Percentiles rank a stretch among this genome's conserved stretches.
phyloP scores from a whole-genome alignment of 1,140 invertebrate species.

The Sycophila sp. region DNA sequence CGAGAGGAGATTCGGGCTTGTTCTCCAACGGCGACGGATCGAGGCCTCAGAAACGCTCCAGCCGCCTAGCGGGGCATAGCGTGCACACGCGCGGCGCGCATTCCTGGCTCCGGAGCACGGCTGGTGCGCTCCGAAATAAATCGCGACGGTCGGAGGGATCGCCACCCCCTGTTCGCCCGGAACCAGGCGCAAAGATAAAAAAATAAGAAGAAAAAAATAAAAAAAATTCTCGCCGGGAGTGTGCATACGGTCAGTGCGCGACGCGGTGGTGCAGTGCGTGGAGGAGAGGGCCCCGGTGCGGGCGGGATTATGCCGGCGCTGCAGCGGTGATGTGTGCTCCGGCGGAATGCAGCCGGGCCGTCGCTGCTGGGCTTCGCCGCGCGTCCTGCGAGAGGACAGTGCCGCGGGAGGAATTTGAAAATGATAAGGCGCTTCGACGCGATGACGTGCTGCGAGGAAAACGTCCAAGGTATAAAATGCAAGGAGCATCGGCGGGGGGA shows the following conservation, averaged over 20 bases:
- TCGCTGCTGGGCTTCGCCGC: background rate
- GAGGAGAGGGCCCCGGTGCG: too few species aligned
- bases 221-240: too few species aligned
- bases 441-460: slow-evolving; percentile 31
- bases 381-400: background rate
- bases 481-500: too few species aligned
- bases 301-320: background rate
- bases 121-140: background rate
- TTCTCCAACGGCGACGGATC: background rate
- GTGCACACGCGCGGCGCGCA: background rate
- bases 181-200: too few species aligned
- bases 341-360: background rate
- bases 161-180: too few species aligned
- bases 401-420: background rate
- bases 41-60: slow-evolving; percentile 11
- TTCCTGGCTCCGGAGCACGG: background rate
- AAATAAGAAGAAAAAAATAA: too few species aligned
- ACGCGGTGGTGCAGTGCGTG: too few species aligned
- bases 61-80: background rate
- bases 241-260: too few species aligned
- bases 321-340: background rate
- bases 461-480: slow-evolving; percentile 29
- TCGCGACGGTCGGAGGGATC: background rate
- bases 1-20: background rate
- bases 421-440: slow-evolving; percentile 24